Percentiles rank a stretch among this genome's conserved stretches.
These are phyloP conservation scores for Alloplasta piceator DNA, from an alignment of 2,888 invertebrate genomes.

Conservation along the genomic window DNA sequence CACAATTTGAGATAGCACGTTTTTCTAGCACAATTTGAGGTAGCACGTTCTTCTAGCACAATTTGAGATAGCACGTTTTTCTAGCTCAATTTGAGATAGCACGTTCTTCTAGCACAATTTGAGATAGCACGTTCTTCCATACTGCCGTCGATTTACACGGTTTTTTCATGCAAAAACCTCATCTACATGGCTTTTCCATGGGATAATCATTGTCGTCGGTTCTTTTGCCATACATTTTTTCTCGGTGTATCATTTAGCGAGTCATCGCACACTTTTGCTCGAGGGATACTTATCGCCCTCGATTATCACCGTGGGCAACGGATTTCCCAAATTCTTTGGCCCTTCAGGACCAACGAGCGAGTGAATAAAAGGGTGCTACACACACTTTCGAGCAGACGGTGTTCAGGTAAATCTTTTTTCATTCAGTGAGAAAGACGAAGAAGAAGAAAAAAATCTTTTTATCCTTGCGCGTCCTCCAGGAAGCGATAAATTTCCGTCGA, in stretches of 20 bases:
- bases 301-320: conserved; percentile 49
- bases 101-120: too few relatives aligned
- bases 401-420: conserved; percentile 53
- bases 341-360: conserved; percentile 5
- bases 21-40: too few relatives aligned
- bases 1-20: too few relatives aligned
- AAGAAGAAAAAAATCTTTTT: conserved; percentile 40
- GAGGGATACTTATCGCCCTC: conserved; percentile 46
- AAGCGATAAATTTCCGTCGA: conserved; percentile 66
- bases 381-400: background rate
- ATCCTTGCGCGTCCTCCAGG: conserved; percentile 56
- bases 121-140: too few relatives aligned
- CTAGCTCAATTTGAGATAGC: too few relatives aligned
- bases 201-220: too few relatives aligned
- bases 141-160: too few relatives aligned
- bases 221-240: too few relatives aligned
- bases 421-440: conserved; percentile 2
- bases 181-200: too few relatives aligned
- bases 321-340: conserved; percentile 35
- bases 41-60: too few relatives aligned
- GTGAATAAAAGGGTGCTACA: conserved; percentile 38
- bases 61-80: too few relatives aligned
- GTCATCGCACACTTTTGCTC: conserved; percentile 7
- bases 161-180: too few relatives aligned
- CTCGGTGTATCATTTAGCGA: background rate